Evolutionary conservation across 2,888 invertebrate genomes (phyloP).

Genomic region (Subacronicta megacephala): DNA sequence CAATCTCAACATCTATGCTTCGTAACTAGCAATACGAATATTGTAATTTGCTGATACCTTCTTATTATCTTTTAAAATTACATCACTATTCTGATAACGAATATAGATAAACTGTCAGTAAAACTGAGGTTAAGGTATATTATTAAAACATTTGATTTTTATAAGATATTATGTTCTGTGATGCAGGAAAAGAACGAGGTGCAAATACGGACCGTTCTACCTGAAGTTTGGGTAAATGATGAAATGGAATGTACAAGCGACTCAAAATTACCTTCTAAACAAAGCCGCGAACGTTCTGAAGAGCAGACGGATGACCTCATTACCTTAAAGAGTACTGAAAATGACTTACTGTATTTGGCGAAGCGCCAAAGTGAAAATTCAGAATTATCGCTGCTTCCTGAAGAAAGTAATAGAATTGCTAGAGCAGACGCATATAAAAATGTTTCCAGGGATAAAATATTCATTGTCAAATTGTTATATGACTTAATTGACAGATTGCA

Average conservation of each 20-base stretch:
- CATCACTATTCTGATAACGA: too few species aligned
- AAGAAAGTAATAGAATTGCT: constrained; percentile 63
- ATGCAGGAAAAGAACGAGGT: constrained; percentile 75
- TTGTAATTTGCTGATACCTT: too few species aligned
- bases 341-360: constrained; percentile 55
- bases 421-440: constrained; percentile 45
- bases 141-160: too few species aligned
- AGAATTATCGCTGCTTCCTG: constrained; percentile 63
- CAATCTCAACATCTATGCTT: too few species aligned
- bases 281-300: not conserved
- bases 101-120: too few species aligned
- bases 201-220: constrained; percentile 74
- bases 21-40: too few species aligned
- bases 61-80: too few species aligned
- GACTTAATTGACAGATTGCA: constrained; percentile 64
- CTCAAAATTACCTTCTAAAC: constrained; percentile 17
- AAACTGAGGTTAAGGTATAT: too few species aligned
- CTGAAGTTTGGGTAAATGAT: constrained; percentile 59
- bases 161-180: not conserved
- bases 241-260: constrained; percentile 26
- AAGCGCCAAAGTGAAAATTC: constrained; percentile 50
- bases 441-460: constrained; percentile 60
- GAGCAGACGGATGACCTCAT: not conserved
- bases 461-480: constrained; percentile 69
- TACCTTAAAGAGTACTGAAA: constrained; percentile 17